Conservation (phyloP, 2,888 invertebrate genomes). For the Rotaria socialis region DNA sequence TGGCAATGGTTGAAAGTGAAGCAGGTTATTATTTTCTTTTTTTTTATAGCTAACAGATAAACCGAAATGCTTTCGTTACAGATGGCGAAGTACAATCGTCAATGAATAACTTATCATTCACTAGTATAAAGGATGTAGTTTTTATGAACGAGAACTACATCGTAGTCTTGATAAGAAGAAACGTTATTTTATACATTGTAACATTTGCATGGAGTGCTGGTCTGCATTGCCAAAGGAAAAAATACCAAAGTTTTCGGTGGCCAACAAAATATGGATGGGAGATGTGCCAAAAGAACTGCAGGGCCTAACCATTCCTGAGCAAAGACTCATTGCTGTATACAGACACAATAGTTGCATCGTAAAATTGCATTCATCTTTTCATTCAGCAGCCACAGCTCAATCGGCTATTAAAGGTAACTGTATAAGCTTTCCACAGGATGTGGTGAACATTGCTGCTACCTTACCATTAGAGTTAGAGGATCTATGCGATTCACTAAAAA, state of each 20-base stretch:
- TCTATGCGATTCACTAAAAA: not conserved
- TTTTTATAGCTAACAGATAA: not conserved
- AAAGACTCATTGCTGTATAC: not conserved
- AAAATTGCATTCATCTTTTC: not conserved
- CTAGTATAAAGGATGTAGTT: not conserved
- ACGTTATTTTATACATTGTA: not conserved
- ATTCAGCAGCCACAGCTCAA: not conserved
- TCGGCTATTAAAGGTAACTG: not conserved
- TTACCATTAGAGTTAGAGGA: not conserved
- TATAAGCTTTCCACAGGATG: not conserved
- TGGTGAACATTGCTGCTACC: not conserved
- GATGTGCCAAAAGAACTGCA: not conserved
- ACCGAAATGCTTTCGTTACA: not conserved
- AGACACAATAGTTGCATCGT: constrained; percentile 1
- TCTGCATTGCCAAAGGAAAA: not conserved
- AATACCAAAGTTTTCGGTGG: not conserved
- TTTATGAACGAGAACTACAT: not conserved
- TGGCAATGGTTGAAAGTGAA: not conserved
- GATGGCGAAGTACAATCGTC: not conserved
- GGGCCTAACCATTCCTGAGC: not conserved
- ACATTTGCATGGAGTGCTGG: not conserved
- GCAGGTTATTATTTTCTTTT: not conserved
- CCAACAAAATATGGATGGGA: not conserved
- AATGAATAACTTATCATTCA: not conserved
- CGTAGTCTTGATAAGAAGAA: not conserved